phyloP scores from a whole-genome alignment of 2,888 invertebrate species.

The Dusona sp. region DNA sequence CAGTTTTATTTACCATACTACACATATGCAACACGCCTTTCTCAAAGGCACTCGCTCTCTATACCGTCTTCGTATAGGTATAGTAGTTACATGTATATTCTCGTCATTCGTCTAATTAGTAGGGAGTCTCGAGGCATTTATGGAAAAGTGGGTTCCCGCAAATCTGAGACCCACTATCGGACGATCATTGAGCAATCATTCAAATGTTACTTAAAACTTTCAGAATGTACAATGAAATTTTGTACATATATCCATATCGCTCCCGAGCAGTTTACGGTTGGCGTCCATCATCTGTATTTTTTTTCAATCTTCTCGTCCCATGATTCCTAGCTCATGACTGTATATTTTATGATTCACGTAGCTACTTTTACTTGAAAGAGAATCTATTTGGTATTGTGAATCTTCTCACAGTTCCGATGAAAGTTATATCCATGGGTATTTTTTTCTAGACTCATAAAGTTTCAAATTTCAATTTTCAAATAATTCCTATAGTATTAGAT shows the following conservation, averaged over 20 bases:
- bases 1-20: slow-evolving; percentile 39
- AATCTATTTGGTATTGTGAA: too few relatives aligned
- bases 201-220: slow-evolving; percentile 2
- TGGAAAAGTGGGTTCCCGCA: slow-evolving; percentile 83
- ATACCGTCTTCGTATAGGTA: slow-evolving; percentile 10
- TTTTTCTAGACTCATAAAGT: not conserved
- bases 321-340: not conserved
- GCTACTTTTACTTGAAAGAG: too few relatives aligned
- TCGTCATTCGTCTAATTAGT: slow-evolving; percentile 73
- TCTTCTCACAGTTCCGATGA: not conserved
- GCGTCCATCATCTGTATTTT: not conserved
- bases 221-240: not conserved
- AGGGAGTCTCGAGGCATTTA: slow-evolving; percentile 72
- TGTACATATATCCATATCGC: slow-evolving; percentile 17
- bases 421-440: not conserved
- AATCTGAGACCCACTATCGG: slow-evolving; percentile 81
- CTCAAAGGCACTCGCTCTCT: slow-evolving; percentile 41
- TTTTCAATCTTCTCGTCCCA: not conserved
- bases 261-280: not conserved
- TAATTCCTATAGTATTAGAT: not conserved
- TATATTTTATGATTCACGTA: too few relatives aligned
- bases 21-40: slow-evolving; percentile 32
- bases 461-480: not conserved
- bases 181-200: slow-evolving; percentile 83
- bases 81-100: slow-evolving; percentile 22